Base-by-base conservation (phyloP, 2,888 invertebrate genomes). In the Alviniconcha strummeri region DNA sequence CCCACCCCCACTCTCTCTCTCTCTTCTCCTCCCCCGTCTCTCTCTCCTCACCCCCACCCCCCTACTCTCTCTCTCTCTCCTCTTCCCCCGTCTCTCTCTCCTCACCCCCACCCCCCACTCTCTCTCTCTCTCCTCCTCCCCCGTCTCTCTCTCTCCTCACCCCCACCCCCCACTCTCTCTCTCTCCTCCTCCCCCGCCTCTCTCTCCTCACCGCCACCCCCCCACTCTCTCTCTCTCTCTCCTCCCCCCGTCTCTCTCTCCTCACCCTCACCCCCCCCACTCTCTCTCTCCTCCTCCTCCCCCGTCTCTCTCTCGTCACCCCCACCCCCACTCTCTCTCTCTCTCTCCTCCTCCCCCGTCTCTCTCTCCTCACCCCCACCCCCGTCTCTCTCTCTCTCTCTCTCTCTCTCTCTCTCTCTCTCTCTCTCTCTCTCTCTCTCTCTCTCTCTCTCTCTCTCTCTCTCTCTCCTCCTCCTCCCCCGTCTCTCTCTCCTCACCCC, bases 111-210 rank as follows among this genome's bases (percentile, higher is more conserved):
- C 60, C 15, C 78, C 79, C 79, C 60, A 76, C n/a, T 84, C 83
- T 81, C 71, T 64, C 85, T 84, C 80, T 83, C 56, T 60, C 56
- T 71, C 83, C n/a, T n/a, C n/a, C n/a, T n/a, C n/a, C n/a, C n/a
- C n/a, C n/a, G n/a, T 85, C 69, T 77, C 77, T 74, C 76, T 71
- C 69, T 55, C 56, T 83, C n/a, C n/a, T n/a, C n/a, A n/a, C n/a
- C n/a, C n/a, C n/a, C n/a, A n/a, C n/a, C n/a, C n/a, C n/a, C n/a
- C n/a, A n/a, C 84, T 82, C 77, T 74, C 84, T 78, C 76, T 82
- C 76, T 77, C 67, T 81, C 36, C 36, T n/a, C n/a, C n/a, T n/a
- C n/a, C n/a, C n/a, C n/a, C n/a, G n/a, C n/a, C n/a, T n/a, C n/a
- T n/a, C n/a, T n/a, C n/a, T n/a, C n/a, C n/a, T n/a, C n/a, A n/a